Percentiles rank a stretch among this genome's conserved stretches.
Evolutionary conservation across 2,888 invertebrate species (phyloP).

Genomic region (Entomobrya multifasciata): DNA sequence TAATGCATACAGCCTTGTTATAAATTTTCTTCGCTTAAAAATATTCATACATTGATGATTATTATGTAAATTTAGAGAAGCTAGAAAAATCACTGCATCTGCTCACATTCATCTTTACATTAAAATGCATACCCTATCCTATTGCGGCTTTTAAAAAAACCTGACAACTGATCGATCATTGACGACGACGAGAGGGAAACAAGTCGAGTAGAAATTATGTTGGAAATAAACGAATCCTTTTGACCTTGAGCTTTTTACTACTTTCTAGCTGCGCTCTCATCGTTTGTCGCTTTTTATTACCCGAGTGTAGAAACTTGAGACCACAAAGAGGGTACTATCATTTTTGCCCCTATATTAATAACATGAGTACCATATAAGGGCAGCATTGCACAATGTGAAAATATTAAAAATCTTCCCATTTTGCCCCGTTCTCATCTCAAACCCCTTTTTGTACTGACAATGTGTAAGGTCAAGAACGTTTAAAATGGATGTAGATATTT

Average conservation of each 20-base stretch:
- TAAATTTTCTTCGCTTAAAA: too few relatives aligned
- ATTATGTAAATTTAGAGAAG: conserved; percentile 38
- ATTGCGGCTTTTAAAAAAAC: neutral
- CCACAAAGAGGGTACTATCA: conserved; percentile 10
- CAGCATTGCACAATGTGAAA: too few relatives aligned
- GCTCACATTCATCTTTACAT: conserved; percentile 50
- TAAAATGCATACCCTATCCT: conserved; percentile 6
- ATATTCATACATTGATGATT: neutral
- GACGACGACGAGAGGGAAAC: neutral
- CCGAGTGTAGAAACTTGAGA: conserved; percentile 49
- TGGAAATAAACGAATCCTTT: conserved; percentile 12
- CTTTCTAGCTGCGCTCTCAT: neutral
- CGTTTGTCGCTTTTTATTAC: conserved; percentile 52
- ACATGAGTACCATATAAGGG: too few relatives aligned
- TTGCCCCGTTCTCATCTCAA: too few relatives aligned
- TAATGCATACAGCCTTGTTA: too few relatives aligned
- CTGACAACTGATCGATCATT: conserved; percentile 18
- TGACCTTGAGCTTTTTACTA: conserved; percentile 55
- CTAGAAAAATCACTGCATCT: conserved; percentile 38
- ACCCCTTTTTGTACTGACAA: too few relatives aligned
- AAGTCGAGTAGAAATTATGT: neutral
- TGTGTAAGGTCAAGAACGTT: too few relatives aligned
- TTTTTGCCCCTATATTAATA: neutral
- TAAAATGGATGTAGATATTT: too few relatives aligned
- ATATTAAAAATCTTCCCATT: too few relatives aligned